phyloP scores from a whole-genome alignment of 2,113 vertebrate species.

The Electrona antarctica region DNA sequence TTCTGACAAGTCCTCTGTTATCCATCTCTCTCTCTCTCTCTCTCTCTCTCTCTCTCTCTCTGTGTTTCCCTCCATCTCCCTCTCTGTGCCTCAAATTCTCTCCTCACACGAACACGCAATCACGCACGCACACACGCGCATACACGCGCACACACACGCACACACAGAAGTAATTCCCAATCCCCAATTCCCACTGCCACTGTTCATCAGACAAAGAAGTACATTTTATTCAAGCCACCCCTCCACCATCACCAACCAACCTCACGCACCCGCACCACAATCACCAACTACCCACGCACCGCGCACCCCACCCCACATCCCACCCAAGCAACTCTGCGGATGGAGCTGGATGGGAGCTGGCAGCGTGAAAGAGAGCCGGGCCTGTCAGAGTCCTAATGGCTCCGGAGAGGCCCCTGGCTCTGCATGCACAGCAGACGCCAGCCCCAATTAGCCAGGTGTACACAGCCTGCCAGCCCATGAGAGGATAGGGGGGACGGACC shows the following conservation, averaged over 20 bases:
- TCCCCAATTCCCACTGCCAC: slow-evolving; percentile 1
- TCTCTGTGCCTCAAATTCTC: too few species aligned
- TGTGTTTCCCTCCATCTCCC: too few species aligned
- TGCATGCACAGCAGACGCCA: slow-evolving; percentile 61
- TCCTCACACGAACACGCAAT: too few species aligned
- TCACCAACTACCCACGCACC: slow-evolving; percentile 8
- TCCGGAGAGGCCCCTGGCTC: slow-evolving; percentile 65
- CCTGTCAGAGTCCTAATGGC: slow-evolving; percentile 69
- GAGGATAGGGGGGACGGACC: slow-evolving; percentile 41
- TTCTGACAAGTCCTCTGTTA: not conserved
- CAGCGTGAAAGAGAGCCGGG: slow-evolving; percentile 59
- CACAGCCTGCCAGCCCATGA: slow-evolving; percentile 53
- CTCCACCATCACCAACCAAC: not conserved
- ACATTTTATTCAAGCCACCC: not conserved
- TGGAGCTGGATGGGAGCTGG: slow-evolving; percentile 44
- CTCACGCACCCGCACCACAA: not conserved
- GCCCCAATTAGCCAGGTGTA: slow-evolving; percentile 73
- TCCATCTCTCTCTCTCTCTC: not conserved
- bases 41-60: not conserved
- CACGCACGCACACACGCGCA: not conserved
- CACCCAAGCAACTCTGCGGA: slow-evolving; percentile 47
- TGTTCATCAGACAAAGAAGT: slow-evolving; percentile 25
- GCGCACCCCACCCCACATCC: not conserved
- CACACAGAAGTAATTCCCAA: slow-evolving; percentile 6
- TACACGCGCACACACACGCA: not conserved